Percentiles rank a stretch among this genome's conserved stretches.
Conservation (phyloP, 2,113 vertebrate species). For the Trogon melanurus region DNA sequence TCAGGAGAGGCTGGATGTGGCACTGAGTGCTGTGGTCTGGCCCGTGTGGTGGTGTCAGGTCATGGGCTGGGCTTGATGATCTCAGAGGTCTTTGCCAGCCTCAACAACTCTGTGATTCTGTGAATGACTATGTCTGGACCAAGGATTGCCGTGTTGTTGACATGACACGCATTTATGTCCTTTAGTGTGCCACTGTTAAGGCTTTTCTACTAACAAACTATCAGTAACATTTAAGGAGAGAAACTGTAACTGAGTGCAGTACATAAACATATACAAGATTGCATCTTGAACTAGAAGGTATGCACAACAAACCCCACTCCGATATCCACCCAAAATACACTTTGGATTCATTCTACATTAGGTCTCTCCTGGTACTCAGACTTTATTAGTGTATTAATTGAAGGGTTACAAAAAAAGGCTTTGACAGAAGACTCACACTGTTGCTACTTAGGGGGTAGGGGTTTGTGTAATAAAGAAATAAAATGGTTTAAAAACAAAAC, state of each 20-base stretch:
- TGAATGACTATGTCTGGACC: not conserved
- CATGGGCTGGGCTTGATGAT: too few species aligned
- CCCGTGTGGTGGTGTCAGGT: too few species aligned
- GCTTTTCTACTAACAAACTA: not conserved
- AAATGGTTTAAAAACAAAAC: not conserved
- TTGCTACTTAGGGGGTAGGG: not conserved
- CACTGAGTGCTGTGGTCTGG: too few species aligned
- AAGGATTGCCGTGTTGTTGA: not conserved
- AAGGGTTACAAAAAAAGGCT: not conserved
- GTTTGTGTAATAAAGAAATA: not conserved
- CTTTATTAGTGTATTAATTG: not conserved
- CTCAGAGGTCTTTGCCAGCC: too few species aligned
- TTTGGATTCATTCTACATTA: not conserved
- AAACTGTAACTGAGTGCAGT: not conserved
- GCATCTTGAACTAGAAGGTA: not conserved
- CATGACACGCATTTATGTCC: not conserved
- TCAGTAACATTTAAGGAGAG: not conserved
- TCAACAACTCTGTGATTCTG: too few species aligned
- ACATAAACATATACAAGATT: not conserved
- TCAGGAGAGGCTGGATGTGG: too few species aligned
- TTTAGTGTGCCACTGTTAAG: not conserved
- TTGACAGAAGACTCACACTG: not conserved
- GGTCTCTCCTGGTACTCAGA: not conserved
- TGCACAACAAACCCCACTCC: fast-evolving
- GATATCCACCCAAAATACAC: not conserved